phyloP scores from a whole-genome alignment of 2,888 invertebrate species.

The Pseudococcus jackbeardsleyi region DNA sequence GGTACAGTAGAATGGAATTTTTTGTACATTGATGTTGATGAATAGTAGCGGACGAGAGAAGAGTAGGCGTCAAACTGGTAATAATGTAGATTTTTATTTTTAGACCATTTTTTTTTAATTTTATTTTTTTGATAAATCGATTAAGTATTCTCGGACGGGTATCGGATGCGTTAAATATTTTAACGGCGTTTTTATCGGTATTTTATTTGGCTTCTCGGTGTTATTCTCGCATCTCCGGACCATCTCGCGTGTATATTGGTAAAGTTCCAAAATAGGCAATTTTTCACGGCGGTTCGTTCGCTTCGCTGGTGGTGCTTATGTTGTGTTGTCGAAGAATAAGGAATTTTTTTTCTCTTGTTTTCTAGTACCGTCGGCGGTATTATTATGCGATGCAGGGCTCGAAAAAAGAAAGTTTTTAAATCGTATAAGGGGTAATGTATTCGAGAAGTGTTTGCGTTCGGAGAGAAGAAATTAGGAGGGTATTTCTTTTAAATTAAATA shows the following conservation, averaged over 20 bases:
- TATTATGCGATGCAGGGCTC: conserved; percentile 5
- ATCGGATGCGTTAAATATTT: conserved; percentile 1
- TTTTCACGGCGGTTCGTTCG: background rate
- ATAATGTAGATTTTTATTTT: conserved; percentile 20
- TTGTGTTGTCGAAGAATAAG: background rate
- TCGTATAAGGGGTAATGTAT: background rate
- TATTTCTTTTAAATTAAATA: background rate
- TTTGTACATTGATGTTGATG: background rate
- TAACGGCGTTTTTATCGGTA: conserved; percentile 38
- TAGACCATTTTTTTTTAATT: background rate
- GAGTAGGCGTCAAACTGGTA: background rate
- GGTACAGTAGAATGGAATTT: background rate
- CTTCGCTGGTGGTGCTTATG: background rate
- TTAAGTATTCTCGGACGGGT: background rate
- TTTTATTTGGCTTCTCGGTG: conserved; percentile 13
- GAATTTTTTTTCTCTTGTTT: background rate
- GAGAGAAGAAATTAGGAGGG: background rate
- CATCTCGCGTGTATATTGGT: conserved; percentile 30
- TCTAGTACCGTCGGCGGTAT: background rate
- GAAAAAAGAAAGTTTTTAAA: background rate
- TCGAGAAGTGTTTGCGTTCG: background rate
- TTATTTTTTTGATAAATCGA: conserved; percentile 26
- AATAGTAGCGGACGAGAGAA: background rate
- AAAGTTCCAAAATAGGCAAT: conserved; percentile 38
- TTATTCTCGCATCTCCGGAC: background rate